A percentile compares a stretch with the other conserved stretches of the same genome.
These are phyloP conservation scores for Ypsolopha sequella DNA, from an alignment of 2,888 invertebrate genomes.

Conservation along the genomic window DNA sequence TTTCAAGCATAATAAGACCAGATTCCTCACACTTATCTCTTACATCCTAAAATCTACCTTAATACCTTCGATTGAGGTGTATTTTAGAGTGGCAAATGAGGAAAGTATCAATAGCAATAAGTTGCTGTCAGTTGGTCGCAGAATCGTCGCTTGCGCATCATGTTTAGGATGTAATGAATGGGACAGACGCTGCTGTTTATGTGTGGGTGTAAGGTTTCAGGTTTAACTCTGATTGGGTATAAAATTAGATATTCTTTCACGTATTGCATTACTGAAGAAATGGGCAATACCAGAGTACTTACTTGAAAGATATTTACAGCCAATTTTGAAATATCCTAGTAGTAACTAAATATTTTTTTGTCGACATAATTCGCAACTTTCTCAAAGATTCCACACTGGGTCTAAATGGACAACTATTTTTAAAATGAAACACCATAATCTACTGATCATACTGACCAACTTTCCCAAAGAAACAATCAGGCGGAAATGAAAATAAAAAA, in stretches of 20 bases:
- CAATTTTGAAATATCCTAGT: too few relatives aligned
- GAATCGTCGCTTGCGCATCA: background rate
- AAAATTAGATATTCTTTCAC: background rate
- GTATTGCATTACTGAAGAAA: background rate
- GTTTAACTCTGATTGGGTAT: conserved; percentile 27
- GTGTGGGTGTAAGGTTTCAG: conserved; percentile 31
- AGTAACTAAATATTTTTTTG: too few relatives aligned
- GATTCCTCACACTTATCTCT: conserved; percentile 22
- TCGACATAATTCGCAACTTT: too few relatives aligned
- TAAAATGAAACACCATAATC: too few relatives aligned
- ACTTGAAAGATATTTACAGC: too few relatives aligned
- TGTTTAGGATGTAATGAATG: conserved; percentile 17
- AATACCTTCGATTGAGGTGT: background rate
- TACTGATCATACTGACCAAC: too few relatives aligned
- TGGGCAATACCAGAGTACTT: too few relatives aligned
- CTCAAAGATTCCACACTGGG: too few relatives aligned
- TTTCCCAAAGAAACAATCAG: too few relatives aligned
- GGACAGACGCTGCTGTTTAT: conserved; percentile 15
- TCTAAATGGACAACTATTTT: too few relatives aligned
- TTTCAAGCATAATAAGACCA: conserved; percentile 58
- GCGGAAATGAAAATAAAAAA: too few relatives aligned
- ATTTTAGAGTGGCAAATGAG: background rate
- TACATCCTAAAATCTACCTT: background rate
- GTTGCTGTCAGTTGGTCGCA: background rate
- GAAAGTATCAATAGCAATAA: conserved; percentile 3